Evolutionary conservation across 2,797 vertebrate species (phyloP), one percentile per base, ranked within the genome.

Genomic region (Microctenopoma steveboyesi): DNA sequence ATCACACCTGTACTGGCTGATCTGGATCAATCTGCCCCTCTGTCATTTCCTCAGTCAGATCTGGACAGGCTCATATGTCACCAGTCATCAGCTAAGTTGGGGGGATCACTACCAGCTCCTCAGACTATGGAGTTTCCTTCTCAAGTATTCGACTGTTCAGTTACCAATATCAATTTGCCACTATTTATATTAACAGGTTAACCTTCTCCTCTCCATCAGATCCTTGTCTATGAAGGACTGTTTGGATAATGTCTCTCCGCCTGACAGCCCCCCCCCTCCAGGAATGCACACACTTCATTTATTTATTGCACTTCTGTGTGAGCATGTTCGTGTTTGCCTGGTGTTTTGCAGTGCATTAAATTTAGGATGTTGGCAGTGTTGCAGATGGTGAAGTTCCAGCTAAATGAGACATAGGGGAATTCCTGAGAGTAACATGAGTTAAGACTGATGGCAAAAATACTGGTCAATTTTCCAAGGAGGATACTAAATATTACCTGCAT

Each of bases 1-100:
- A 80, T 84, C 84, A 79, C 86, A 90, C 88, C 90, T 89, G 78
- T 76, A 84, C 74, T 64, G 50, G 68, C 68, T 76, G 59, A 83
- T 28, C 22, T 75, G 62, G 66, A 64, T 78, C 85, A 79, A 72
- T 79, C 82, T 71, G 72, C 56, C 64, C 14, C 49, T 30, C 76
- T 52, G 62, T 78, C 64, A 28, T 33, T 15, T 71, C 39, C 28
- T 72, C 50, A 51, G 49, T 55, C 72, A 71, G 53, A 69, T 60
- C 67, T 71, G 59, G 33, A 64, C 71, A 47, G 22, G 52, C 69
- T 69, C 78, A 50, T 39, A 78, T 81, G 30, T 63, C 43, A 15
- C 69, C 42, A 58, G n/a, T 59, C 30, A 33, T 59, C 30, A 33
- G 30, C 30, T 52, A 25, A 22, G 42, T 28, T 48, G 16, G 1